phyloP scores from a whole-genome alignment of 1,140 invertebrate genomes.

The Listronotus oregonensis region DNA sequence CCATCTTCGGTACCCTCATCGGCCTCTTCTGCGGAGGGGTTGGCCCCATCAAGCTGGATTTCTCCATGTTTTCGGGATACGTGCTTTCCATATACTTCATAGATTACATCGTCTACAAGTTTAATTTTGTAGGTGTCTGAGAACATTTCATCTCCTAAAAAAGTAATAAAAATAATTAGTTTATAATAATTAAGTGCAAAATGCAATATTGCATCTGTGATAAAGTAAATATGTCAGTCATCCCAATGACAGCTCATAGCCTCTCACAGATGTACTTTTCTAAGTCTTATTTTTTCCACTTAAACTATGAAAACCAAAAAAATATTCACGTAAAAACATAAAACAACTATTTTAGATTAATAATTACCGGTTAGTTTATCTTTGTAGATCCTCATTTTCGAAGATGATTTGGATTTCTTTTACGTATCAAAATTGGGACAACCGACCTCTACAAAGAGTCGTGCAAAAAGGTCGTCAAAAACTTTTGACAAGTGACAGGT shows the following conservation, averaged over 20 bases:
- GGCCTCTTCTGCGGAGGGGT: constrained; percentile 90
- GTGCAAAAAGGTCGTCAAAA: constrained; percentile 16
- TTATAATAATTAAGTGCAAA: not conserved
- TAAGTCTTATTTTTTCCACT: constrained; percentile 2
- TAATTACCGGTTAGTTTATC: constrained; percentile 88
- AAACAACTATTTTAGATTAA: constrained; percentile 17
- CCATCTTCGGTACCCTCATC: constrained; percentile 81
- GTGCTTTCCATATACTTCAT: constrained; percentile 92
- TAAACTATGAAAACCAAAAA: not conserved
- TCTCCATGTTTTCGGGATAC: constrained; percentile 78
- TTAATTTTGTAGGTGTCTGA: constrained; percentile 96
- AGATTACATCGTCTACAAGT: constrained; percentile 89
- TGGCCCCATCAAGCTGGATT: constrained; percentile 81
- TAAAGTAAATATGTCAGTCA: constrained; percentile 14
- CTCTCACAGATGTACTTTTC: constrained; percentile 8
- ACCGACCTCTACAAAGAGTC: constrained; percentile 17
- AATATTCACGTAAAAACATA: not conserved
- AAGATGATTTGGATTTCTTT: constrained; percentile 61
- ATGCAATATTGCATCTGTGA: not conserved
- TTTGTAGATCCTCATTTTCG: constrained; percentile 93
- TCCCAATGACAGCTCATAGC: constrained; percentile 27
- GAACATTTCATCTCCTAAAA: constrained; percentile 95
- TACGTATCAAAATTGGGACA: constrained; percentile 2
- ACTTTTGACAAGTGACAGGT: too few relatives aligned
- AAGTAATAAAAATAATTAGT: constrained; percentile 13